Percentiles rank a stretch among this genome's conserved stretches.
Evolutionary conservation across 2,113 vertebrate genomes (phyloP).

Genomic region (Callithrix jacchus): DNA sequence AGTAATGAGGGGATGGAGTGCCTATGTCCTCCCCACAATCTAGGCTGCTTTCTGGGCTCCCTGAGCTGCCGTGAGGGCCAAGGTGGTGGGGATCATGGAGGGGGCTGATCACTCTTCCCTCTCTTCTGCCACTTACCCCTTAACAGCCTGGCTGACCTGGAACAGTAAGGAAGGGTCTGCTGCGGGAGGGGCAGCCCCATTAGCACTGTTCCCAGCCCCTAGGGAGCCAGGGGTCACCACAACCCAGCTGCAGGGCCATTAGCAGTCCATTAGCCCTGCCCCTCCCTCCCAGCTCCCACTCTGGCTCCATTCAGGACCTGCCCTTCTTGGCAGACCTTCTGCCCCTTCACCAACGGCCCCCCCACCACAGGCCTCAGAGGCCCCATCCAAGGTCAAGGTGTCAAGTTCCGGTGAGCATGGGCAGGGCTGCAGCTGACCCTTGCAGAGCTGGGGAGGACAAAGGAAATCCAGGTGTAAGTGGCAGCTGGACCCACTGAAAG

Average conservation of each 20-base stretch:
- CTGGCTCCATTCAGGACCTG: background rate
- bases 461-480: background rate
- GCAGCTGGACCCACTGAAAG: background rate
- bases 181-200: background rate
- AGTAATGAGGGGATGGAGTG: background rate
- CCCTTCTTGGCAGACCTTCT: background rate
- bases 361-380: background rate
- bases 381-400: background rate
- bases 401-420: background rate
- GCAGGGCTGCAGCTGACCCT: background rate
- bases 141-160: background rate
- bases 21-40: background rate
- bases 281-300: background rate
- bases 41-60: background rate
- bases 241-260: constrained; percentile 42
- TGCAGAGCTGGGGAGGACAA: background rate
- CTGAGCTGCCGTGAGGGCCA: background rate
- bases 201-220: background rate
- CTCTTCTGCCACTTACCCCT: background rate
- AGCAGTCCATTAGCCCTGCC: constrained; percentile 52
- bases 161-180: background rate
- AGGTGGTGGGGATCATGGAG: background rate
- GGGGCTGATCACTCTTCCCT: background rate
- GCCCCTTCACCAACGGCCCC: background rate
- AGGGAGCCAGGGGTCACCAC: constrained; percentile 27